Evolutionary conservation across 2,797 vertebrate genomes (phyloP), one percentile per base, ranked within the genome.

Genomic region (Coreius guichenoti): DNA sequence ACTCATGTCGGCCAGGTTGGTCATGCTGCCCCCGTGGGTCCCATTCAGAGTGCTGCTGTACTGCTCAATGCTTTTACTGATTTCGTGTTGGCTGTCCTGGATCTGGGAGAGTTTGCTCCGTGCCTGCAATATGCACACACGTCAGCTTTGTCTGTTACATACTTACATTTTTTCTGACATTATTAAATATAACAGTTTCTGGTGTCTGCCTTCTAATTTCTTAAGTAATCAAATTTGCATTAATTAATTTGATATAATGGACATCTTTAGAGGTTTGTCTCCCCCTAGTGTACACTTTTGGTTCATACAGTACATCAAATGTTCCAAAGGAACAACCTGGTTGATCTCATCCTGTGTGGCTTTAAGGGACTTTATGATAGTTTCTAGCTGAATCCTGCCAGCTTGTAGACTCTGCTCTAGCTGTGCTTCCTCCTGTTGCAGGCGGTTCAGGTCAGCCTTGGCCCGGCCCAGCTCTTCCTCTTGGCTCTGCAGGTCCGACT

Each of bases 331-430:
- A 36, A 36, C 6, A 91, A 99, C 98, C 97, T 99, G 98, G 91
- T 96, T 98, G 90, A 99, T 99, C 92, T 99, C 98, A 0, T 99
- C 98, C 87, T 99, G 98, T 0, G 98, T 99, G 77, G 97, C 96
- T 89, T 97, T 97, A 79, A 99, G 92, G n/a, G 98, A 99, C 90
- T 97, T 98, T 85, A 99, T 98, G 90, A 99, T 99, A 81, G 98
- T 99, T 88, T 99, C 98, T 67, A 99, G 95, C 78, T 99, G 98
- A 47, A 96, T 96, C 83, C 96, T 97, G 16, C 98, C 98, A 0
- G 98, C 98, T 88, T 97, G 97, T 78, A 99, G 96, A 65, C 97
- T 99, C 94, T 99, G 98, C 88, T 99, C 98, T 68, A 99, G 93
- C 89, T 98, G 98, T 4, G 94, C 94, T 90, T 99, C 98, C 87